These are phyloP conservation scores for Cercopithecus mona DNA, from an alignment of 2,113 vertebrate species.

Conservation along the genomic window DNA sequence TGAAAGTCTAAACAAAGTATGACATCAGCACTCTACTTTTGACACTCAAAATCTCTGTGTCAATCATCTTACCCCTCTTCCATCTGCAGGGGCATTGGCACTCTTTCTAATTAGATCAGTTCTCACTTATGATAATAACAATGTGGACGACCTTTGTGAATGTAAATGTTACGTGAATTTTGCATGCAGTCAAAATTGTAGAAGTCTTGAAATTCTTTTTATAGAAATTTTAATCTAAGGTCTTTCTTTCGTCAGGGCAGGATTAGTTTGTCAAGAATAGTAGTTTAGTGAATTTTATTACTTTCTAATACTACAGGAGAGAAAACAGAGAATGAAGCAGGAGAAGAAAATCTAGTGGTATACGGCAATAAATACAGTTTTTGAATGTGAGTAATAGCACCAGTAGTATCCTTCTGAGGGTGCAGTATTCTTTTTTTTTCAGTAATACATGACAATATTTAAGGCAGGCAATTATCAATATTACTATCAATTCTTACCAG, in stretches of 20 bases:
- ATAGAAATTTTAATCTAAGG: not conserved
- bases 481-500: not conserved
- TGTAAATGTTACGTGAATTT: not conserved
- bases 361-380: not conserved
- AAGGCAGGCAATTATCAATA: not conserved
- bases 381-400: not conserved
- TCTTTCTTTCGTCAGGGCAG: not conserved
- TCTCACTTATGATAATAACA: not conserved
- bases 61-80: not conserved
- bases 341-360: not conserved
- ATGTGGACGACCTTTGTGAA: not conserved
- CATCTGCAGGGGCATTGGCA: rapidly evolving
- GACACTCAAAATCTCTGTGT: not conserved
- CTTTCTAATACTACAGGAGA: not conserved
- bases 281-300: not conserved
- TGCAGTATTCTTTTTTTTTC: not conserved
- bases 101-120: not conserved
- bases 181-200: not conserved
- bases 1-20: slow-evolving; percentile 13
- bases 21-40: not conserved
- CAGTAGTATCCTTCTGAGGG: not conserved
- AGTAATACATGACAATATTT: not conserved
- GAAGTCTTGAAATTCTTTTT: not conserved
- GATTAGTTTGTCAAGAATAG: not conserved
- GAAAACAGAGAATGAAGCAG: not conserved